Percentiles rank a stretch among this genome's conserved stretches.
Evolutionary conservation across 2,888 invertebrate genomes (phyloP).

Genomic region (Camponotus fellah): DNA sequence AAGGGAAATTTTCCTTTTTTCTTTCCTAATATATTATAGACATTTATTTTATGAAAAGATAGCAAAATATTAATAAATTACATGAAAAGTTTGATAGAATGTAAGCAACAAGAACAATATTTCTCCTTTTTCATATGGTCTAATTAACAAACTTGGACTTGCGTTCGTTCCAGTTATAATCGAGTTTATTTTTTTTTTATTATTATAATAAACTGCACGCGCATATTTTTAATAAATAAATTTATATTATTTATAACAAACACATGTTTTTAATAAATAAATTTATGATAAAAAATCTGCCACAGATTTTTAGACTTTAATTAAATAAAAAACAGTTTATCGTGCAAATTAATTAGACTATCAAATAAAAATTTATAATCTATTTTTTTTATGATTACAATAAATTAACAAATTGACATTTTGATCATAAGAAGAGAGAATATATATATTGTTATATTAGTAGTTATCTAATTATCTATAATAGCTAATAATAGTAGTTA

Average conservation of each 20-base stretch:
- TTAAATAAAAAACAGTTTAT: not conserved
- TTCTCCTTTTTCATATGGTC: not conserved
- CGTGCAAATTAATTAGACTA: not conserved
- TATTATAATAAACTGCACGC: not conserved
- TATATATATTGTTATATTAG: not conserved
- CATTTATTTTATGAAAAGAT: not conserved
- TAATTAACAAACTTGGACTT: not conserved
- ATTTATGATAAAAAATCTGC: not conserved
- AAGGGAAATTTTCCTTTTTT: not conserved
- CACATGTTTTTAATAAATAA: not conserved
- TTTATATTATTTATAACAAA: too few species aligned
- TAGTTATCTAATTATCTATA: too few species aligned
- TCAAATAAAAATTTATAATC: not conserved
- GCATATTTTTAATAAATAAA: too few species aligned
- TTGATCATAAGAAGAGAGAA: not conserved
- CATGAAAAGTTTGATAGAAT: not conserved
- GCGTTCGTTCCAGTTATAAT: not conserved
- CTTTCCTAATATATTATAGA: not conserved
- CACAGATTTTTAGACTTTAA: not conserved
- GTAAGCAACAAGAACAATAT: not conserved
- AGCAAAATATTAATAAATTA: not conserved
- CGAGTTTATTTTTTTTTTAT: not conserved
- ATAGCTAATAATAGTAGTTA: not conserved
- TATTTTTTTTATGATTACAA: not conserved
- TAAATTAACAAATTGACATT: not conserved